Evolutionary conservation across 2,888 invertebrate genomes (phyloP).

Genomic region (Argynnis bischoffii): DNA sequence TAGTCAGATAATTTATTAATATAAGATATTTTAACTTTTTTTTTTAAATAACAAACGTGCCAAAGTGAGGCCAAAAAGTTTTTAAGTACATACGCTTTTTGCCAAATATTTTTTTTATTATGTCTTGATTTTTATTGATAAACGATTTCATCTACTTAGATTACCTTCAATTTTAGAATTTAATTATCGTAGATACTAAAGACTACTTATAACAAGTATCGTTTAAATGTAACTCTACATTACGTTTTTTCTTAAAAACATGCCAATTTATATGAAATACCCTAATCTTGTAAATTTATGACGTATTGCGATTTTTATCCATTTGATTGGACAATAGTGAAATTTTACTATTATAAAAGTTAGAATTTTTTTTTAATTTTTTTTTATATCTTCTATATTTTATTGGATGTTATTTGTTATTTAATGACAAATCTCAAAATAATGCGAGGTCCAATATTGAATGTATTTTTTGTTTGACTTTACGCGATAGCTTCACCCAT

Average conservation of each 20-base stretch:
- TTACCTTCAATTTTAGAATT: slow-evolving; percentile 20
- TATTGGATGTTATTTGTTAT: too few relatives aligned
- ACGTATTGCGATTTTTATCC: slow-evolving; percentile 1
- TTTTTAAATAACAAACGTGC: slow-evolving; percentile 4
- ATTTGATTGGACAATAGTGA: too few relatives aligned
- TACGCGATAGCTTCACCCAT: too few relatives aligned
- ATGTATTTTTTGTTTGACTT: too few relatives aligned
- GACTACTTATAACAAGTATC: slow-evolving; percentile 15
- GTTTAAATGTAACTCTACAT: slow-evolving; percentile 12
- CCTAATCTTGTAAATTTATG: slow-evolving; percentile 4
- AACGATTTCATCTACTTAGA: slow-evolving; percentile 7
- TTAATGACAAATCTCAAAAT: too few relatives aligned
- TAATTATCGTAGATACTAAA: slow-evolving; percentile 20
- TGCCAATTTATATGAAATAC: slow-evolving; percentile 16
- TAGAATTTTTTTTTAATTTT: too few relatives aligned
- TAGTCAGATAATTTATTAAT: slow-evolving; percentile 13
- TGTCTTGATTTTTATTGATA: slow-evolving; percentile 8
- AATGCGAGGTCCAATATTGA: too few relatives aligned
- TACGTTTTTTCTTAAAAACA: slow-evolving; percentile 7
- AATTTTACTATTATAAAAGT: too few relatives aligned
- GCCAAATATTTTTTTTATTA: background rate
- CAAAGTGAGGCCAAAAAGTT: background rate
- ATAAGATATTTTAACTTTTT: too few relatives aligned
- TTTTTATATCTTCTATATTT: too few relatives aligned
- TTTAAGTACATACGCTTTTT: background rate